A percentile compares a stretch with the other conserved stretches of the same genome.
Conservation (phyloP, 2,888 invertebrate species). For the Watsonalla cultraria region DNA sequence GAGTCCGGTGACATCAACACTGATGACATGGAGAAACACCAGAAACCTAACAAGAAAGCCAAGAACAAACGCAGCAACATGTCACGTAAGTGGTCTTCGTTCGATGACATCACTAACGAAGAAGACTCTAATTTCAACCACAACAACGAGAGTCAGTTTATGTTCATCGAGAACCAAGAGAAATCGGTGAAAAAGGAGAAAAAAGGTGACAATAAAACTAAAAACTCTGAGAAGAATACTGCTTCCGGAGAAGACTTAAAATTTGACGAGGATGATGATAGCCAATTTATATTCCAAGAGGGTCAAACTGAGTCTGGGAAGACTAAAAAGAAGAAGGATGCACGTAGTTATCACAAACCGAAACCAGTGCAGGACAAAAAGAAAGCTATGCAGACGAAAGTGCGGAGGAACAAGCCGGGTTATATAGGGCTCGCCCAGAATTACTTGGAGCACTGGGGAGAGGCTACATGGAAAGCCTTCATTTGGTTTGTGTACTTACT, state of each 20-base stretch:
- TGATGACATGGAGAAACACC: constrained; percentile 62
- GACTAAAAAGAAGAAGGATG: constrained; percentile 71
- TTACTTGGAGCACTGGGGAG: constrained; percentile 76
- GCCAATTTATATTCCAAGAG: constrained; percentile 58
- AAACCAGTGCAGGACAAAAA: constrained; percentile 66
- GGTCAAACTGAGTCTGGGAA: constrained; percentile 51
- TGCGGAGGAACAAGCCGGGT: constrained; percentile 59
- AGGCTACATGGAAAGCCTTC: constrained; percentile 80
- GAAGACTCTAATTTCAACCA: constrained; percentile 50
- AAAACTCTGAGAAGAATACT: constrained; percentile 42
- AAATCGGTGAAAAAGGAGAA: constrained; percentile 64
- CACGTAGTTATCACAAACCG: constrained; percentile 55
- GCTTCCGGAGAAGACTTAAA: constrained; percentile 49
- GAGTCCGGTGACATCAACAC: constrained; percentile 70
- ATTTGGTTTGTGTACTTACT: constrained; percentile 89
- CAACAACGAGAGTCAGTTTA: constrained; percentile 62
- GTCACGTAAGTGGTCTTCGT: constrained; percentile 79
- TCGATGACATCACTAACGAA: constrained; percentile 73
- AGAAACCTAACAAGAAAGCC: constrained; percentile 56
- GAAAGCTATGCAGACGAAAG: constrained; percentile 63
- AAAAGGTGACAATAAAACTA: constrained; percentile 48
- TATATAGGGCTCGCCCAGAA: constrained; percentile 66
- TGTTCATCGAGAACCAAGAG: constrained; percentile 67
- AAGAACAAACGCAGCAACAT: constrained; percentile 68
- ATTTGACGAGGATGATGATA: constrained; percentile 53